Evolutionary conservation across 2,888 invertebrate species (phyloP).

Genomic region (Tipula vernalis): DNA sequence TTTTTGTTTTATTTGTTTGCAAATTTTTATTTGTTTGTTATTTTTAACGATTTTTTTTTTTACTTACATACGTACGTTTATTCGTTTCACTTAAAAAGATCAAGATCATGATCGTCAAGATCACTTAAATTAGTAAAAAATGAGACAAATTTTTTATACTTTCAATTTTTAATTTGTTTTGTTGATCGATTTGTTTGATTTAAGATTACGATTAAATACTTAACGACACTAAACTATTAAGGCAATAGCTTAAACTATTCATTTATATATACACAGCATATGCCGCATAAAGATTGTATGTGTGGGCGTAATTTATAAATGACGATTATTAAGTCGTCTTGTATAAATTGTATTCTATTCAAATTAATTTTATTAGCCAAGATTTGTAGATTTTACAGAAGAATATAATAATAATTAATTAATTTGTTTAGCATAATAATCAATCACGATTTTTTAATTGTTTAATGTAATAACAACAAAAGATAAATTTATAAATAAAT

Average conservation of each 20-base stretch:
- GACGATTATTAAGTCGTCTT: not conserved
- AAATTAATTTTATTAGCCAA: not conserved
- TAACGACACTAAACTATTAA: not conserved
- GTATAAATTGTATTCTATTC: not conserved
- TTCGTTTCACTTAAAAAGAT: not conserved
- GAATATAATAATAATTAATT: not conserved
- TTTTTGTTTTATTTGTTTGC: not conserved
- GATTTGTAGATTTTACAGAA: not conserved
- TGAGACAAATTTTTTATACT: not conserved
- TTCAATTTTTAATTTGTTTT: conserved; percentile 4
- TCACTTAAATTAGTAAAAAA: not conserved
- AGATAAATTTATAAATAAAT: not conserved
- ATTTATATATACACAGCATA: not conserved
- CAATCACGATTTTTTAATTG: not conserved
- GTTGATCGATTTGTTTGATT: not conserved
- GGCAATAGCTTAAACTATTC: not conserved
- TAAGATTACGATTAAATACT: not conserved
- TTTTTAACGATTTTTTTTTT: not conserved
- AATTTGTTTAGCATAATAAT: not conserved
- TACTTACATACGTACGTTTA: not conserved
- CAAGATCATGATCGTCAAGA: not conserved
- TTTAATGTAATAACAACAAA: not conserved
- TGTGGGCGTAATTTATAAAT: not conserved
- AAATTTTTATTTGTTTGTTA: not conserved
- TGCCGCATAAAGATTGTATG: not conserved